Percentiles rank a stretch among this genome's conserved stretches.
Evolutionary conservation across 2,113 vertebrate species (phyloP).

Genomic region (Axis porcinus): DNA sequence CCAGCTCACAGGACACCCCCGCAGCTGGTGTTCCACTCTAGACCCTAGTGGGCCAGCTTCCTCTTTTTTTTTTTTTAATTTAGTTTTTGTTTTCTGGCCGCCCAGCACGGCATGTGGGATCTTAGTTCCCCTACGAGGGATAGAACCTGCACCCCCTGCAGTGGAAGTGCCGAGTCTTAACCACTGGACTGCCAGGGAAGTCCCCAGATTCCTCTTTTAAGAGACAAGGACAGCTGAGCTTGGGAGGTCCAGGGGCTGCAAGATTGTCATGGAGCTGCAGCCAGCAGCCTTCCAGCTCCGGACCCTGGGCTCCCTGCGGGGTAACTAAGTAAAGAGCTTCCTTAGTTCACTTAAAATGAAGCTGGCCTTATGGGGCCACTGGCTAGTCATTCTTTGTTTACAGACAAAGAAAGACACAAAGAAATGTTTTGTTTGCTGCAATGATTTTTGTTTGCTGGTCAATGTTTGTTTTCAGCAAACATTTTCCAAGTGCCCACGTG

Average conservation of each 20-base stretch:
- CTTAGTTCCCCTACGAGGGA: not conserved
- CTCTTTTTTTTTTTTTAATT: not conserved
- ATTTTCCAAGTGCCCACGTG: fast-evolving
- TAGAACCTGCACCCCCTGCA: not conserved
- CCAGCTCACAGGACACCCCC: not conserved
- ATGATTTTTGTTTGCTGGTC: not conserved
- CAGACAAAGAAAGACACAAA: not conserved
- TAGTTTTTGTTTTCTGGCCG: not conserved
- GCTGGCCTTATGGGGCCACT: not conserved
- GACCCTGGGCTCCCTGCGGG: not conserved
- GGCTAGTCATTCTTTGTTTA: not conserved
- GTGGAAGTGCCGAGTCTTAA: not conserved
- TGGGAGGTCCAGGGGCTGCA: not conserved
- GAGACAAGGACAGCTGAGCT: not conserved
- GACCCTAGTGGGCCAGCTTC: not conserved
- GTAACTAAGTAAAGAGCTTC: not conserved
- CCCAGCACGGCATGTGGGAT: fast-evolving
- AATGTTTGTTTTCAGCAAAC: not conserved
- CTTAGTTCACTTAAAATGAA: not conserved
- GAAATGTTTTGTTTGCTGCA: not conserved
- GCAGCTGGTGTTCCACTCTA: not conserved
- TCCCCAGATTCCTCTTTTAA: not conserved
- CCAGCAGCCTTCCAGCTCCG: no score
- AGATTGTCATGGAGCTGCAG: no score
- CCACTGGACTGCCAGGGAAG: not conserved